Percentiles rank a stretch among this genome's conserved stretches.
Conservation (phyloP, 35 echinoderm and acorn worm species). For the Lytechinus variegatus region DNA sequence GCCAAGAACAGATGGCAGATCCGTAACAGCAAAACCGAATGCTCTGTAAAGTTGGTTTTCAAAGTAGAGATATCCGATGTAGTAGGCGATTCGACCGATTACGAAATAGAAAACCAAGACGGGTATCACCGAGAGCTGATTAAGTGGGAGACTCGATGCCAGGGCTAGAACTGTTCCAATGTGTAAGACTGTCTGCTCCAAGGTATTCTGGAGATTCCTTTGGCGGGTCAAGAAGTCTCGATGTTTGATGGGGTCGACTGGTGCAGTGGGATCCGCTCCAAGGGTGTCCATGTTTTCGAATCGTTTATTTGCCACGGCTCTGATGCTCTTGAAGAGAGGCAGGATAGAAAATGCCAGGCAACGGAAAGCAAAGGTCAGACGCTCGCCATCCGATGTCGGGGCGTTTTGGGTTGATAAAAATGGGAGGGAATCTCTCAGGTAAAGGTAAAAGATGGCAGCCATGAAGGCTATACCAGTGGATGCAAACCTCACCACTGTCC, state of each 20-base stretch:
- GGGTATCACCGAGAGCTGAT: constrained; percentile 1
- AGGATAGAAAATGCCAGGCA: constrained; percentile 26
- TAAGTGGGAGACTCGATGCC: not conserved
- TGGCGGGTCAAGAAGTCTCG: no score
- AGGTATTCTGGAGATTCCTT: constrained; percentile 45
- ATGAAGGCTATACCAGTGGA: no score
- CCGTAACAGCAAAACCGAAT: constrained; percentile 55
- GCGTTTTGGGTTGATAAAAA: not conserved
- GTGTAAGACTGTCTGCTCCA: constrained; percentile 47
- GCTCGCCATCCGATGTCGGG: not conserved
- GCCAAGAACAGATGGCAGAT: not conserved
- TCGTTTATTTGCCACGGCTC: not conserved
- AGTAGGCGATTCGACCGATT: constrained; percentile 34
- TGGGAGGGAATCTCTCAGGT: no score
- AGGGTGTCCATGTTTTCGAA: constrained; percentile 47
- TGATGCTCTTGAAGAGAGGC: not conserved
- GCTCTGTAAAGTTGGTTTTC: not conserved
- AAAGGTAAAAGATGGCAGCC: no score
- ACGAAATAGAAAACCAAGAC: constrained; percentile 37
- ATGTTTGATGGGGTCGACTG: no score
- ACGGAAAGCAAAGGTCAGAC: constrained; percentile 26
- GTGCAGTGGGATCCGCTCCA: not conserved
- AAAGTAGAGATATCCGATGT: constrained; percentile 30
- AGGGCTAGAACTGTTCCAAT: constrained; percentile 26
- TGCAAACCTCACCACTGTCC: no score